Evolutionary conservation across 2,113 vertebrate genomes (phyloP).

Genomic region (Cephalopholis sonnerati): DNA sequence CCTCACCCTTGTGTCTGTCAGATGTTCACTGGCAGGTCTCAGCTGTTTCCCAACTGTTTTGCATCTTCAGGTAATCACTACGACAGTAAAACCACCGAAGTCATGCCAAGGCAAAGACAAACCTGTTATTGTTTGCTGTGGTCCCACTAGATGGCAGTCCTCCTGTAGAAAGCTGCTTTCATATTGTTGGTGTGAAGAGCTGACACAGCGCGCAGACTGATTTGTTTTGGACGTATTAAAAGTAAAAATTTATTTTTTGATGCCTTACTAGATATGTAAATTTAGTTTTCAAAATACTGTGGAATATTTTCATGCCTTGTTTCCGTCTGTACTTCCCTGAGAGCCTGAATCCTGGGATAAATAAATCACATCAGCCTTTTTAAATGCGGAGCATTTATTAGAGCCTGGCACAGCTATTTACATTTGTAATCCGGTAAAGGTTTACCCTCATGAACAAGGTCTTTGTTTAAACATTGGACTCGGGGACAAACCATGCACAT

Average conservation of each 20-base stretch:
- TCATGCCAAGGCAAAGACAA: background rate
- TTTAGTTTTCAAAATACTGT: no score
- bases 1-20: background rate
- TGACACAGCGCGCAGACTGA: background rate
- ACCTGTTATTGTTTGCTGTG: background rate
- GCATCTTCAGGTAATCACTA: background rate
- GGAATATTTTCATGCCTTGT: background rate
- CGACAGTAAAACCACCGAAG: constrained; percentile 2
- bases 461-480: constrained; percentile 50
- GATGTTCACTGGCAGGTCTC: background rate
- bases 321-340: background rate
- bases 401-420: constrained; percentile 54
- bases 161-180: background rate
- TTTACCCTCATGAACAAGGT: constrained; percentile 60
- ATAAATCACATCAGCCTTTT: constrained; percentile 41
- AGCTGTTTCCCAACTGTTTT: constrained; percentile 4
- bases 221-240: background rate
- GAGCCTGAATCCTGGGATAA: constrained; percentile 8
- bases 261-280: background rate
- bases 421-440: constrained; percentile 62
- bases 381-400: constrained; percentile 38
- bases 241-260: background rate
- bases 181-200: background rate
- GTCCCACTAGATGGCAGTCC: constrained; percentile 66
- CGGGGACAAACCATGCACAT: constrained; percentile 18